Evolutionary conservation across 2,797 vertebrate genomes (phyloP), one percentile per base, ranked within the genome.

Genomic region (Lepilemur ruficaudatus): DNA sequence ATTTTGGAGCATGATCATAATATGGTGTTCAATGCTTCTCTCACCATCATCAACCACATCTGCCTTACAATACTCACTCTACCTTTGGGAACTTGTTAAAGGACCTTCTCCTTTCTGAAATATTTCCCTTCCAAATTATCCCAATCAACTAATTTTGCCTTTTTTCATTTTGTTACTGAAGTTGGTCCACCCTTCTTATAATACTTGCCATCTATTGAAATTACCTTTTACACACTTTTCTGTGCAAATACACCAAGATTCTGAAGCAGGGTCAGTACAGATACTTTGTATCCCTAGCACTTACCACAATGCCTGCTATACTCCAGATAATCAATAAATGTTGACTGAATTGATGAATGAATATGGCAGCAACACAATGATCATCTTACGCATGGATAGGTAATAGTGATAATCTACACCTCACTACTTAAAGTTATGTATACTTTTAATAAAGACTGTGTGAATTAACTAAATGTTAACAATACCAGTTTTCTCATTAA

Each of bases 381-480:
- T 57, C 46, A 61, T 69, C 59, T 89, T 83, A 65, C n/a, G 78
- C 14, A 8, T 20, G 11, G n/a, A 35, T 57, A 46, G 32, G 32
- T n/a, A 61, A 75, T 87, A 84, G 20, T 35, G 73, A 43, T 80
- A 83, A 70, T 85, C 35, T 91, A 43, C 11, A 72, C 32, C 32
- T 76, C 81, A 65, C 55, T 83, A 38, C 13, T 55, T 76, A 96
- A 93, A 87, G 48, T 38, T 48, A 4, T 81, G 15, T 76, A 17
- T 81, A 78, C 32, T 93, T 89, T 93, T 92, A 92, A 93, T 87
- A 88, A 94, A 67, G 32, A 41, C 46, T 88, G 14, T 78, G 28
- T 95, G 76, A 88, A 90, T 89, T 93, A 91, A 80, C 25, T 61
- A 82, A 83, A 87, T 92, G 43, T 90, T 94, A 81, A 28, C 32